These are phyloP conservation scores for Chrosomus eos DNA, from an alignment of 2,797 vertebrate species.

Conservation along the genomic window DNA sequence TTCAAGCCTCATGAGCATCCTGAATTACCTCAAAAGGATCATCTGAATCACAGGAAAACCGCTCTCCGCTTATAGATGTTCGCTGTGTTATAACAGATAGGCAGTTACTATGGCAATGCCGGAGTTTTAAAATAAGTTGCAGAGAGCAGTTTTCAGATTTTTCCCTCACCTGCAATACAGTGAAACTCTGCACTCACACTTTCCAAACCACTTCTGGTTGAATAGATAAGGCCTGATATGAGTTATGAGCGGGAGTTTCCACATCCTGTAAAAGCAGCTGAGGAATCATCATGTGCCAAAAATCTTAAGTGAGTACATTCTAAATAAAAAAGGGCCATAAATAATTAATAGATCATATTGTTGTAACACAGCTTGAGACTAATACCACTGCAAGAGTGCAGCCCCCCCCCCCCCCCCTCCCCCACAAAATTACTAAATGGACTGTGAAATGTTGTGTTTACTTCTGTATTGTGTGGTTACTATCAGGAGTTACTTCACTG, in stretches of 20 bases:
- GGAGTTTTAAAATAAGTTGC: slow-evolving; percentile 43
- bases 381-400: neutral
- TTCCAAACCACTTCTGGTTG: slow-evolving; percentile 25
- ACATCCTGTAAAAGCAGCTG: slow-evolving; percentile 31
- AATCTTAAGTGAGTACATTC: slow-evolving; percentile 34
- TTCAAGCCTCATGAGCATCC: slow-evolving; percentile 16
- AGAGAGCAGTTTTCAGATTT: slow-evolving; percentile 17
- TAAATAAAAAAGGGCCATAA: slow-evolving; percentile 30
- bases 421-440: neutral
- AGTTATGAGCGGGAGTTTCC: slow-evolving; percentile 47
- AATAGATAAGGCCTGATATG: slow-evolving; percentile 10
- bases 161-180: slow-evolving; percentile 33
- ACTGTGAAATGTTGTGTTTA: slow-evolving; percentile 4
- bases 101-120: slow-evolving; percentile 62
- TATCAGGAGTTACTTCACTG: neutral
- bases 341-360: slow-evolving; percentile 40
- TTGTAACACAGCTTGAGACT: slow-evolving; percentile 10
- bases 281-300: slow-evolving; percentile 37
- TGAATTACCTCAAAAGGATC: slow-evolving; percentile 33
- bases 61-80: slow-evolving; percentile 48
- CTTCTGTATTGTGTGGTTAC: neutral
- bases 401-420: no score
- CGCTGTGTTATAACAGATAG: slow-evolving; percentile 44
- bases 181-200: slow-evolving; percentile 20
- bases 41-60: slow-evolving; percentile 41